Conservation (phyloP, 2,797 vertebrate species). For the Catamblyrhynchus diadema region DNA sequence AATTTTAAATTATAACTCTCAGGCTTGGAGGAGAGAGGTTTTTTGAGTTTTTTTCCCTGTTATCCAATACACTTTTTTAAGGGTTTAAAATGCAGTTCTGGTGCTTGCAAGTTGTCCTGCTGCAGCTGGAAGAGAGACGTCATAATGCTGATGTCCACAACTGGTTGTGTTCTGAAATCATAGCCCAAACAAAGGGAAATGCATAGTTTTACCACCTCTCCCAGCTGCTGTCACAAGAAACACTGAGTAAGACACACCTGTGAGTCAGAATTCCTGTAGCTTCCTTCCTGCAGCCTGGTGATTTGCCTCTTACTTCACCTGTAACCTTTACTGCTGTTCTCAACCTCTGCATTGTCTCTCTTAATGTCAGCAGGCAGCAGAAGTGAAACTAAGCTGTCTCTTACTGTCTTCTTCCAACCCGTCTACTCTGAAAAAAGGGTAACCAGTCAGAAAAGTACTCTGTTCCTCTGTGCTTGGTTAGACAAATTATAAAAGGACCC, state of each 20-base stretch:
- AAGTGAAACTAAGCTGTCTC: slow-evolving; percentile 13
- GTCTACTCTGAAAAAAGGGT: neutral
- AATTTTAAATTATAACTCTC: neutral
- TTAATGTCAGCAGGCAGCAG: neutral
- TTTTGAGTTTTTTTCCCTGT: neutral
- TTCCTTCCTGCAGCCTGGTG: slow-evolving; percentile 19
- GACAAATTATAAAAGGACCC: neutral
- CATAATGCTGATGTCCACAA: neutral
- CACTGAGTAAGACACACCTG: slow-evolving; percentile 24
- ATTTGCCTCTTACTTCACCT: slow-evolving; percentile 1
- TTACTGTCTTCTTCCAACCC: neutral
- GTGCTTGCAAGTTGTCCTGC: neutral
- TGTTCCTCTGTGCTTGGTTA: neutral
- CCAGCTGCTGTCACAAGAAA: neutral
- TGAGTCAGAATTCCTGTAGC: slow-evolving; percentile 31
- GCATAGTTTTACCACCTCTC: neutral
- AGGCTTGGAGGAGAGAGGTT: neutral
- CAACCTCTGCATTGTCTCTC: neutral
- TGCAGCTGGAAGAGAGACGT: neutral
- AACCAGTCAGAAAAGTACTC: neutral
- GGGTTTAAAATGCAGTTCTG: neutral
- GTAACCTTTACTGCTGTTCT: neutral
- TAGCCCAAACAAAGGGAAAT: neutral
- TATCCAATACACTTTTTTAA: neutral
- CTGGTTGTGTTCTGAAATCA: neutral